These are phyloP conservation scores for Shinisaurus crocodilurus DNA, from an alignment of 2,113 vertebrate species.

Conservation along the genomic window DNA sequence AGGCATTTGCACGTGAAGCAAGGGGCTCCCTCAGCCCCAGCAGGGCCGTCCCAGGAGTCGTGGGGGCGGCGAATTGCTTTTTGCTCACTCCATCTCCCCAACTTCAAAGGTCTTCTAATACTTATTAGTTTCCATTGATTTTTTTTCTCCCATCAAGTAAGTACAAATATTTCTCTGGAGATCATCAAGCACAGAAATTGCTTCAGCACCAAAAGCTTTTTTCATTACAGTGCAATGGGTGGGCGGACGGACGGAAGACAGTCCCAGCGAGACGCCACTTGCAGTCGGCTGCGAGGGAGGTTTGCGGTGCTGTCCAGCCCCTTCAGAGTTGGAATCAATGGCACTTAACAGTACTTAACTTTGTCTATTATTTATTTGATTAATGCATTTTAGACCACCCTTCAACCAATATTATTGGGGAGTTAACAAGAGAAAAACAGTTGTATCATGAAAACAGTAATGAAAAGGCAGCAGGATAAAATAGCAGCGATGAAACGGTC, in stretches of 20 bases:
- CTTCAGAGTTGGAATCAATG: neutral
- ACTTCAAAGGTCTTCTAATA: neutral
- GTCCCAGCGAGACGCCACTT: too few species aligned
- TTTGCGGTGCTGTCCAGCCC: rapidly evolving
- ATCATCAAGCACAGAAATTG: neutral
- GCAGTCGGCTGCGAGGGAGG: too few species aligned
- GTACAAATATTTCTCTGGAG: neutral
- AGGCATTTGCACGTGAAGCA: neutral
- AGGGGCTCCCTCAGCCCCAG: neutral
- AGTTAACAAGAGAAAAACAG: too few species aligned
- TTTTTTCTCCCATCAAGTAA: neutral
- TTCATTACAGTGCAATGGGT: neutral
- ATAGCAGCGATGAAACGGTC: too few species aligned
- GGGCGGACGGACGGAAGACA: neutral
- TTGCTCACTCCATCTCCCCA: neutral
- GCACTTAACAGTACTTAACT: neutral
- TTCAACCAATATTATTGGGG: too few species aligned
- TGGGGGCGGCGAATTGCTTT: neutral
- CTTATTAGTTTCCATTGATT: neutral
- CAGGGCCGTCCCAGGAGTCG: neutral
- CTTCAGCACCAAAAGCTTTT: neutral
- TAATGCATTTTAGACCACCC: too few species aligned
- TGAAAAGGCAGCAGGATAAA: too few species aligned
- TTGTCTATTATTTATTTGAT: too few species aligned
- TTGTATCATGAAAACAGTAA: too few species aligned